Base-by-base conservation (phyloP, 2,113 vertebrate species). In the Rhadina sibilatrix region DNA sequence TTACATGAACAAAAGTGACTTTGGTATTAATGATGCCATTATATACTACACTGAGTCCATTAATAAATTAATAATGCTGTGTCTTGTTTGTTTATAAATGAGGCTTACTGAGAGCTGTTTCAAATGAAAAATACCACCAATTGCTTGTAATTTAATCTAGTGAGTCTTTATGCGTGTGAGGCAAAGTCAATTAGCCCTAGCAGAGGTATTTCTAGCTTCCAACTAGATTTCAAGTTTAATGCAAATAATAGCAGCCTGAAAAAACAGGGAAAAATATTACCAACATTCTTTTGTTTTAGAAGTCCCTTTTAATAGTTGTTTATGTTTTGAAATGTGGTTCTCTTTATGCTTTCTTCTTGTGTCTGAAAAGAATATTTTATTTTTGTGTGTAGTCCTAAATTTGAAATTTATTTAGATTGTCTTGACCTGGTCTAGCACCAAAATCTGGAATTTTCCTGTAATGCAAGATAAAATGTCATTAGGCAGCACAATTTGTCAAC, bases 131-230 rank as follows among this genome's bases (percentile, higher is more conserved):
- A 96, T 77, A 93, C 31, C 31, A 84, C 84, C 57, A 30, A 97
- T 98, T 95, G 77, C 95, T 96, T 97, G 88, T 96, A 97, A 97
- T 98, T 97, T 97, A 97, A 97, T 97, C 94, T 96, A 92, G 92
- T 65, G 57, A 97, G 72, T 96, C 96, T 97, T 97, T 97, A 87
- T 96, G 94, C 50, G 5, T 89, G 54, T 96, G 94, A 96, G 79
- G 93, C 89, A 90, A 97, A 97, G 93, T 87, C 95, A 97, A 94
- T 98, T 97, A 97, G 89, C 60, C 93, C 95, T 96, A 94, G 92
- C 89, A 68, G 83, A 75, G 94, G 94, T 74, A 54, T 83, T 96
- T 96, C 94, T 95, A 96, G 76, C 92, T 96, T 89, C 74, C 63
- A 82, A 87, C 75, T 95, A 70, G 71, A 89, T 97, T 97, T 96